Percentiles rank a stretch among this genome's conserved stretches.
Conservation (phyloP, 2,888 invertebrate genomes). For the Lordiphosa fenestrarum region DNA sequence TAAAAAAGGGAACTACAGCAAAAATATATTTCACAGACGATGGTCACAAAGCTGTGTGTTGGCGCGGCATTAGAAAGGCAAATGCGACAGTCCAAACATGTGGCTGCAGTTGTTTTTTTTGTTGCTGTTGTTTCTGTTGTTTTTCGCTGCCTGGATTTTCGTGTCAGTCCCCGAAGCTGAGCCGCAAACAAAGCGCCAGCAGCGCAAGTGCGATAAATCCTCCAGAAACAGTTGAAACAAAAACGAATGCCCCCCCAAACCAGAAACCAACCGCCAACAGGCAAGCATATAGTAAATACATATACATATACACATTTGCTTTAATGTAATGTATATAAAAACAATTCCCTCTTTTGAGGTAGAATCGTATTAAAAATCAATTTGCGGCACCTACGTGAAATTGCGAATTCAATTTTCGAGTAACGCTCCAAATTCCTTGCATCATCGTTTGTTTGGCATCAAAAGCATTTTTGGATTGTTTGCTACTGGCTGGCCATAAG, state of each 20-base stretch:
- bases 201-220: constrained; percentile 71
- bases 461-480: constrained; percentile 15
- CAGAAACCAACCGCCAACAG: constrained; percentile 4
- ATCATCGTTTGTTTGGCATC: constrained; percentile 13
- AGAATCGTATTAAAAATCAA: constrained; percentile 37
- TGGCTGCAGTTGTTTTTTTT: constrained; percentile 55
- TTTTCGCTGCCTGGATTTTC: constrained; percentile 61
- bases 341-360: constrained; percentile 16
- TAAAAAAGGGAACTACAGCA: constrained; percentile 22
- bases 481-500: too few relatives aligned
- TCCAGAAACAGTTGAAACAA: constrained; percentile 52
- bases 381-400: constrained; percentile 25
- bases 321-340: constrained; percentile 19
- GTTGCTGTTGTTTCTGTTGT: constrained; percentile 3
- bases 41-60: constrained; percentile 48
- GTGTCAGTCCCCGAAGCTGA: constrained; percentile 52
- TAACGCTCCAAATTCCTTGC: constrained; percentile 14
- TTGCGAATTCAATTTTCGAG: constrained; percentile 26
- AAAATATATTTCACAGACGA: constrained; percentile 29
- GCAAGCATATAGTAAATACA: constrained; percentile 15
- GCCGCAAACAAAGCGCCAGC: constrained; percentile 66
- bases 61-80: constrained; percentile 10
- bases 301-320: constrained; percentile 6
- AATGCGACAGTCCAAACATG: constrained; percentile 53
- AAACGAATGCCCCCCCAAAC: constrained; percentile 1